Percentiles rank a stretch among this genome's conserved stretches.
phyloP scores from a whole-genome alignment of 2,113 vertebrate species.

The Montifringilla adamsi region DNA sequence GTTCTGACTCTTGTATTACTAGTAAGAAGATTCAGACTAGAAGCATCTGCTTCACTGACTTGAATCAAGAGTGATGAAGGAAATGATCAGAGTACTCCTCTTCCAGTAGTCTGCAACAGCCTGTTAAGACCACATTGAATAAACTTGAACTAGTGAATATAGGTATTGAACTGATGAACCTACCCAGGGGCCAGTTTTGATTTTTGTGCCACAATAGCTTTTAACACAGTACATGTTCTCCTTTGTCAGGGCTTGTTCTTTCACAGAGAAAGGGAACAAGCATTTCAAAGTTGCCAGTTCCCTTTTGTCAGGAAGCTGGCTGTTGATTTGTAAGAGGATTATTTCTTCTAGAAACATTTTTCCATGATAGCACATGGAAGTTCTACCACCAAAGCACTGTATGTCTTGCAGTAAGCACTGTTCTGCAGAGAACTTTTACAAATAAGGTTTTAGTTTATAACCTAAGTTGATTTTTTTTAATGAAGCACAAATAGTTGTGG shows the following conservation, averaged over 20 bases:
- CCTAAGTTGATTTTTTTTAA: neutral
- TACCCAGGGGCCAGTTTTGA: constrained; percentile 37
- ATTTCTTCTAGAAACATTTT: constrained; percentile 11
- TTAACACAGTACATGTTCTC: constrained; percentile 11
- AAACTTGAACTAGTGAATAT: constrained; percentile 27
- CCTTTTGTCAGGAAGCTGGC: neutral
- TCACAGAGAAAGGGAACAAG: neutral
- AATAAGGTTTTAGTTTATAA: neutral
- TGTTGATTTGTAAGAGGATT: neutral
- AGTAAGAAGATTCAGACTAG: neutral
- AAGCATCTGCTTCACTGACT: neutral
- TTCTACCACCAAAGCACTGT: constrained; percentile 7
- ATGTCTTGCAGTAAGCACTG: neutral
- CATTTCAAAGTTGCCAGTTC: neutral
- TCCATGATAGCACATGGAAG: neutral
- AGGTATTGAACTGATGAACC: constrained; percentile 15
- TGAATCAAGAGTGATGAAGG: neutral
- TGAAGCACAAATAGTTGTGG: constrained; percentile 38
- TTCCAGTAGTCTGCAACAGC: neutral
- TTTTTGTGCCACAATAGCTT: constrained; percentile 25
- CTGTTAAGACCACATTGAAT: neutral
- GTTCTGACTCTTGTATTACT: neutral
- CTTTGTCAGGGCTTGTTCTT: constrained; percentile 38
- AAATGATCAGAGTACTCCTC: neutral
- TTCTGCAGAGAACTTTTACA: neutral